Evolutionary conservation across 2,888 invertebrate genomes (phyloP), one percentile per base, ranked within the genome.

Genomic region (Phortica magna): DNA sequence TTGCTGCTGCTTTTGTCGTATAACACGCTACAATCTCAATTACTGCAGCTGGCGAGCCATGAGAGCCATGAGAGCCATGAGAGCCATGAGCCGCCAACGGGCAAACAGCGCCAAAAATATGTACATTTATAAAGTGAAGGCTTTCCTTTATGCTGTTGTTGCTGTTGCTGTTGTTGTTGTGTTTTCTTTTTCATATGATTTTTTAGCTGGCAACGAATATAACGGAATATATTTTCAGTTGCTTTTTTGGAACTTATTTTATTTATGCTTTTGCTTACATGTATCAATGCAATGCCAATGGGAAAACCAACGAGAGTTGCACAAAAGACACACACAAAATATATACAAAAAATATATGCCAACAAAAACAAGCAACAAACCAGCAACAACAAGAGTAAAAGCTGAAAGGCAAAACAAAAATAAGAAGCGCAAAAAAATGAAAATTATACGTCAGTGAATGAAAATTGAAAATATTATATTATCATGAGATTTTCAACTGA

Each of bases 391-490:
- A 3, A 31, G 31, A 31, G 31, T 31, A 31, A 31, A 31, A 31
- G 31, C 31, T 31, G 31, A 31, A 31, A 31, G 31, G 3, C 3
- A 31, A 75, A 71, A 41, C 19, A 57, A 53, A 57, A 53, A 65
- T 42, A 75, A 72, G 48, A 73, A 64, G 53, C 43, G 43, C 42
- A 39, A 55, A 12, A 41, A 9, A 19, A 74, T 75, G 65, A 61
- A 74, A 39, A 75, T 55, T 55, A 65, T 75, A 77, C 77, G 76
- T 73, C 75, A 81, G 77, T 76, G 81, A 83, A 83, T 84, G 82
- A 81, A 85, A 85, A 87, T 87, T 85, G 85, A 84, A 87, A 87
- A 85, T 82, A 83, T 81, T 80, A 80, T 80, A 84, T 87, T 85
- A 87, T 80, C 84, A 76, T 74, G 85, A 83, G 84, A 84, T 84